Percentiles rank a stretch among this genome's conserved stretches.
Evolutionary conservation across 1,140 invertebrate species (phyloP).

Genomic region (Drosophila neocordata): DNA sequence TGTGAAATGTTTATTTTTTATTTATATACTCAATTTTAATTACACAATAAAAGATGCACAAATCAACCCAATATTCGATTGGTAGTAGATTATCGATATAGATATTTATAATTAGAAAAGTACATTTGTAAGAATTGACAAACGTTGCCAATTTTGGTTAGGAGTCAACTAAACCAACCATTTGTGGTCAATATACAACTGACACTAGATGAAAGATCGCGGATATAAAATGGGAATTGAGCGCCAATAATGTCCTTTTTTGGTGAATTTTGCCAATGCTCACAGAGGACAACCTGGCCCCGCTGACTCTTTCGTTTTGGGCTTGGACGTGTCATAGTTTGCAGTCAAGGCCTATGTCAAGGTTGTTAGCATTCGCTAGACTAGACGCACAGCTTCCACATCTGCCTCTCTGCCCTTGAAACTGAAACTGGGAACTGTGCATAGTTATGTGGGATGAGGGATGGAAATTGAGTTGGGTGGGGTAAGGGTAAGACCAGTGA

Average conservation of each 20-base stretch:
- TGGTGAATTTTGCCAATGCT: too few relatives aligned
- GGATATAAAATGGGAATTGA: neutral
- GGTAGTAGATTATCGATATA: neutral
- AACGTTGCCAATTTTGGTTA: neutral
- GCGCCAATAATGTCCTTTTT: neutral
- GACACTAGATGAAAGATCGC: neutral
- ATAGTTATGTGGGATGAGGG: neutral
- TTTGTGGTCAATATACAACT: too few relatives aligned
- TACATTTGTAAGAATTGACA: neutral
- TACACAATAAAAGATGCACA: neutral
- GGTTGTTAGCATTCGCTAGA: constrained; percentile 28
- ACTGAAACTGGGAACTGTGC: constrained; percentile 1
- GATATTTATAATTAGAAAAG: neutral
- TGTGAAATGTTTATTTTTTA: neutral
- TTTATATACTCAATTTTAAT: neutral
- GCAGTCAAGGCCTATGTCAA: constrained; percentile 42
- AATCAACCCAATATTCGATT: neutral
- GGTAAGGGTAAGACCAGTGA: constrained; percentile 7
- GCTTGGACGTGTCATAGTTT: constrained; percentile 6
- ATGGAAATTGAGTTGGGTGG: neutral
- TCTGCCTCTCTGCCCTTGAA: constrained; percentile 2
- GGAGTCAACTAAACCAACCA: too few relatives aligned
- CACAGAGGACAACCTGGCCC: constrained; percentile 1
- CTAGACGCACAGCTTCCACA: constrained; percentile 18
- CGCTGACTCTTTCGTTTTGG: constrained; percentile 3